Evolutionary conservation across 2,113 vertebrate genomes (phyloP).

Genomic region (Pelodiscus sinensis): DNA sequence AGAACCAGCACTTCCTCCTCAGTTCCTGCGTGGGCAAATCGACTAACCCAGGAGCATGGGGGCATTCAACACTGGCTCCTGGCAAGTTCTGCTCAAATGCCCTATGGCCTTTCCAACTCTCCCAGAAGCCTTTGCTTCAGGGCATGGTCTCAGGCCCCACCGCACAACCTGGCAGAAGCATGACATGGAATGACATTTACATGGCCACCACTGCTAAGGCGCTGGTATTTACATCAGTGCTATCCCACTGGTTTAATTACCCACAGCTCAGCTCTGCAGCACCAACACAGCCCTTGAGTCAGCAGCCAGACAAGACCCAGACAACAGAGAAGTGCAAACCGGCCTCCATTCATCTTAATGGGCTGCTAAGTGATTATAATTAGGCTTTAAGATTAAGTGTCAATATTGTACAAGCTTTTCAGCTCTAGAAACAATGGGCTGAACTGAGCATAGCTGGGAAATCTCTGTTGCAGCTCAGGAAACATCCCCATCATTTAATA

Average conservation of each 20-base stretch:
- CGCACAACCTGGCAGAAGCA: accelerated
- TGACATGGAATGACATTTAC: neutral
- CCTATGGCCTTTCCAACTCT: neutral
- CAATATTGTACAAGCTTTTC: neutral
- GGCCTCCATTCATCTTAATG: neutral
- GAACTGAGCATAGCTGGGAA: neutral
- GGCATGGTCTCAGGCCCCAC: neutral
- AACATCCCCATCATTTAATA: neutral
- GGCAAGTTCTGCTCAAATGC: neutral
- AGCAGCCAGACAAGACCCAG: neutral
- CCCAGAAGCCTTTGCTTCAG: neutral
- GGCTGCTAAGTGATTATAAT: neutral
- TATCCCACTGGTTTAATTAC: neutral
- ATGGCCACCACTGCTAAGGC: neutral
- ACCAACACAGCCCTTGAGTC: accelerated
- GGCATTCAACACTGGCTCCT: neutral
- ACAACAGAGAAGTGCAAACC: neutral
- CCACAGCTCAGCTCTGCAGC: accelerated
- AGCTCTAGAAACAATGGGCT: neutral
- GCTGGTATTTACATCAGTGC: accelerated
- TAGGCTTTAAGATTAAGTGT: neutral
- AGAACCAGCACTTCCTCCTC: neutral
- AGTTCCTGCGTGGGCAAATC: neutral
- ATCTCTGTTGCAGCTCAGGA: neutral
- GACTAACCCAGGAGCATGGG: neutral